phyloP scores from a whole-genome alignment of 1,140 invertebrate genomes.

The Prorops nasuta region DNA sequence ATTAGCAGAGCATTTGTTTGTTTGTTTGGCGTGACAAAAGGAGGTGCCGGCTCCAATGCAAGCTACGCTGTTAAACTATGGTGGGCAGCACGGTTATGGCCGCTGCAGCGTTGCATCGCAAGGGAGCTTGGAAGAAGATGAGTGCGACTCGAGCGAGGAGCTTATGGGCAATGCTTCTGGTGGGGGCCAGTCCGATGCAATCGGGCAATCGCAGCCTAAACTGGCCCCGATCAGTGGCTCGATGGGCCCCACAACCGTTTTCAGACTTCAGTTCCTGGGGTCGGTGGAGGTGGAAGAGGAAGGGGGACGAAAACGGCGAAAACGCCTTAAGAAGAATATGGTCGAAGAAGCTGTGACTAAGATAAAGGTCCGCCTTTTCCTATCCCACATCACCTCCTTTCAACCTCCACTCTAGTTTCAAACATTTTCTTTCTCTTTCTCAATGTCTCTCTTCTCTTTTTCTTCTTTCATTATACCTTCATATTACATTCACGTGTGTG shows the following conservation, averaged over 20 bases:
- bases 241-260: constrained; percentile 62
- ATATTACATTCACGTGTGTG: not conserved
- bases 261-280: constrained; percentile 78
- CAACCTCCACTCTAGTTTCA: constrained; percentile 13
- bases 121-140: constrained; percentile 53
- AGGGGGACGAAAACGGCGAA: constrained; percentile 66
- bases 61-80: constrained; percentile 53
- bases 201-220: constrained; percentile 50
- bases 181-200: constrained; percentile 46
- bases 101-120: constrained; percentile 52
- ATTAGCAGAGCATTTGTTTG: constrained; percentile 54
- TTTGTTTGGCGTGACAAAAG: constrained; percentile 51
- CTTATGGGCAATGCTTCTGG: constrained; percentile 51
- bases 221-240: constrained; percentile 51
- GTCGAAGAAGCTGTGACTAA: constrained; percentile 95
- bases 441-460: constrained; percentile 8
- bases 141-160: constrained; percentile 56
- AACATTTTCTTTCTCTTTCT: constrained; percentile 8
- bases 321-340: constrained; percentile 84
- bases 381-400: constrained; percentile 25
- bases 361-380: constrained; percentile 77
- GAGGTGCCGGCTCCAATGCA: constrained; percentile 49
- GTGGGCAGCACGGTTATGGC: constrained; percentile 49
- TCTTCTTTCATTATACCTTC: constrained; percentile 13
- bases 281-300: constrained; percentile 83